Percentiles rank a stretch among this genome's conserved stretches.
Evolutionary conservation across 2,797 vertebrate species (phyloP).

Genomic region (Sebastiscus albofasciatus): DNA sequence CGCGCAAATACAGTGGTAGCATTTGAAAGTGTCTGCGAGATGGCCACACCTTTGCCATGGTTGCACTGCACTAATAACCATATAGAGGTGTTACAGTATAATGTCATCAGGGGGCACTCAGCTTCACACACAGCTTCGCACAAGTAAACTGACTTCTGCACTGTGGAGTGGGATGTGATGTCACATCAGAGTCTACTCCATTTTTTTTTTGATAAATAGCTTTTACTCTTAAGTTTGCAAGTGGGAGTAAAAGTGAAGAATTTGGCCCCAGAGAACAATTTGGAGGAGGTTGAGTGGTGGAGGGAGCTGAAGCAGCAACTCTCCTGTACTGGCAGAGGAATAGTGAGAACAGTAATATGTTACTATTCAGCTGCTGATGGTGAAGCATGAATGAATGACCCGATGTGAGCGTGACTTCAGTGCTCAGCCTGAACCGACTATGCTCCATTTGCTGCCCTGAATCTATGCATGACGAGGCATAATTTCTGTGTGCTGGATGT

Average conservation of each 20-base stretch:
- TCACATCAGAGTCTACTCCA: background rate
- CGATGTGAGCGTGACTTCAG: background rate
- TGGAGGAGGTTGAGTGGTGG: background rate
- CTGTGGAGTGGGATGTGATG: background rate
- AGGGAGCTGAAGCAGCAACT: background rate
- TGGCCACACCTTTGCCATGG: background rate
- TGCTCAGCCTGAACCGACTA: conserved; percentile 12
- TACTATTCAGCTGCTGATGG: background rate
- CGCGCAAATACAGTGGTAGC: background rate
- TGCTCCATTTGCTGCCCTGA: conserved; percentile 31
- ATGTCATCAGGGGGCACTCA: background rate
- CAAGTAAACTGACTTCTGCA: background rate
- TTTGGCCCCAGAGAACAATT: background rate
- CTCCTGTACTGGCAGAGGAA: background rate
- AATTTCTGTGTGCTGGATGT: conserved; percentile 38
- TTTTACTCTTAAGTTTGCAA: background rate
- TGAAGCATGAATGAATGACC: conserved; percentile 1
- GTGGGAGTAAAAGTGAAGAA: background rate
- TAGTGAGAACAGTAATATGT: background rate
- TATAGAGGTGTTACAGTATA: background rate
- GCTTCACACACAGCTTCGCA: background rate
- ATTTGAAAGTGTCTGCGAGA: background rate
- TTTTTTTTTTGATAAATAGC: background rate
- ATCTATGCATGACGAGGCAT: conserved; percentile 25
- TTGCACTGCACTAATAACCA: background rate